Percentiles rank a stretch among this genome's conserved stretches.
Evolutionary conservation across 2,797 vertebrate species (phyloP).

Genomic region (Podarcis siculus): DNA sequence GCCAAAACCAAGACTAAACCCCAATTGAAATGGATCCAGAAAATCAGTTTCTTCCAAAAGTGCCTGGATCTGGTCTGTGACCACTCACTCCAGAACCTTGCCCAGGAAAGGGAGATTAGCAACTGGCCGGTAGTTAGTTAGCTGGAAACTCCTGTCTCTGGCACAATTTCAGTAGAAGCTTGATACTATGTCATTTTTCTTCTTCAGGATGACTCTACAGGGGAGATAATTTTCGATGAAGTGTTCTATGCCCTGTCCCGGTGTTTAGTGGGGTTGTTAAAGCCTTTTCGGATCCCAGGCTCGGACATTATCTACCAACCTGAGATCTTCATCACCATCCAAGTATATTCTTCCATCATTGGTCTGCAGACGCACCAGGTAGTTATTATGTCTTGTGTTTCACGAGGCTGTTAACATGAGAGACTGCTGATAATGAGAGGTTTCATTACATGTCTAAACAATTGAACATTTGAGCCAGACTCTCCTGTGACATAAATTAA

Average conservation of each 20-base stretch:
- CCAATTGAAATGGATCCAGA: too few relatives aligned
- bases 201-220: slow-evolving; percentile 93
- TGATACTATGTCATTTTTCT: slow-evolving; percentile 34
- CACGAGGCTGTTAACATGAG: fast-evolving
- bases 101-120: too few relatives aligned
- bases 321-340: slow-evolving; percentile 95
- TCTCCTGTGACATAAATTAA: neutral
- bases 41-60: too few relatives aligned
- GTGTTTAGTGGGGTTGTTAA: slow-evolving; percentile 88
- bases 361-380: slow-evolving; percentile 96
- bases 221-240: slow-evolving; percentile 97
- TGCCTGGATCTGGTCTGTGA: too few relatives aligned
- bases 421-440: fast-evolving
- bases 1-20: too few relatives aligned
- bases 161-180: neutral
- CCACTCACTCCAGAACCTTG: too few relatives aligned
- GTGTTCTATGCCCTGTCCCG: slow-evolving; percentile 93
- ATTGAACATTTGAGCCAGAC: neutral
- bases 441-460: neutral
- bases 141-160: neutral
- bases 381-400: slow-evolving; percentile 17
- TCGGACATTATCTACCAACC: slow-evolving; percentile 90
- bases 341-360: slow-evolving; percentile 96
- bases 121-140: neutral
- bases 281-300: slow-evolving; percentile 92